Evolutionary conservation across 2,113 vertebrate species (phyloP).

Genomic region (Tricholaema leucomelas): DNA sequence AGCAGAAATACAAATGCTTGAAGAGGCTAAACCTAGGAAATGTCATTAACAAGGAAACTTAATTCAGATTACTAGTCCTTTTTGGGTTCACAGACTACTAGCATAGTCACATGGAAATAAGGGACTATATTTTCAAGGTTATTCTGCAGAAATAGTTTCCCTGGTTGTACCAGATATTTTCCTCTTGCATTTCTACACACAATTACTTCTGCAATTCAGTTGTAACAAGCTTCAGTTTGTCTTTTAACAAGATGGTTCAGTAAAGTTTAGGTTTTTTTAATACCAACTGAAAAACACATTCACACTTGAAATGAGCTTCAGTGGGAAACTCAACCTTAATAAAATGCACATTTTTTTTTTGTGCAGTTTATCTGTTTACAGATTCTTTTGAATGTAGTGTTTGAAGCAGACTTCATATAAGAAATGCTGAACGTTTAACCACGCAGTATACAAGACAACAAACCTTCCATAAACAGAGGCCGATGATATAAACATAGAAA

Average conservation of each 20-base stretch:
- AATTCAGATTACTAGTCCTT: background rate
- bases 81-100: background rate
- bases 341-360: background rate
- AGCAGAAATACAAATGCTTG: background rate
- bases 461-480: background rate
- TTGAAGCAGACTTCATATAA: background rate
- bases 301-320: background rate
- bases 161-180: background rate
- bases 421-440: background rate
- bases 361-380: background rate
- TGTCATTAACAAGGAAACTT: fast-evolving
- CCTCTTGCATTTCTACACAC: background rate
- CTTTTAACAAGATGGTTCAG: background rate
- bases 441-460: background rate
- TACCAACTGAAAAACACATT: background rate
- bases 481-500: background rate
- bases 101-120: background rate
- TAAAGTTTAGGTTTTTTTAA: background rate
- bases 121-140: background rate
- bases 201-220: background rate
- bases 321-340: background rate
- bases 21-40: background rate
- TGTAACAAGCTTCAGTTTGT: background rate
- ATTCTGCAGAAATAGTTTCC: background rate
- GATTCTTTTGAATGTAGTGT: background rate